Percentiles rank a stretch among this genome's conserved stretches.
These are phyloP conservation scores for Macrosiphum euphorbiae DNA, from an alignment of 2,888 invertebrate genomes.

Conservation along the genomic window DNA sequence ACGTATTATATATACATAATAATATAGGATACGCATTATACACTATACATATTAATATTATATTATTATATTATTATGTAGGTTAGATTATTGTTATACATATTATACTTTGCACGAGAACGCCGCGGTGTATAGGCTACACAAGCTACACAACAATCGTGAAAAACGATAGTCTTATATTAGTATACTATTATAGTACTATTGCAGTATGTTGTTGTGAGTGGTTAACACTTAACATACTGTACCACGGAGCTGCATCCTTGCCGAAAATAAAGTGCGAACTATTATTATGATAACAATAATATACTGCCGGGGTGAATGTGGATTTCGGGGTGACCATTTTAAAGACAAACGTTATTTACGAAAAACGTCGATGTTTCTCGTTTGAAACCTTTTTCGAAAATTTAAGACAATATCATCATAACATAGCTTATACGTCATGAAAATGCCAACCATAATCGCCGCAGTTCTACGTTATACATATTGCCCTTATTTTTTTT, in stretches of 20 bases:
- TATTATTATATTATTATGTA: neutral
- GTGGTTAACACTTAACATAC: constrained; percentile 15
- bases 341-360: neutral
- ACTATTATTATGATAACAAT: neutral
- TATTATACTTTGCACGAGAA: neutral
- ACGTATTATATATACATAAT: neutral
- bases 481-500: neutral
- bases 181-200: neutral
- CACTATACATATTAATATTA: neutral
- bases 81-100: neutral
- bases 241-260: neutral
- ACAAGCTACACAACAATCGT: neutral
- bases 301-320: neutral
- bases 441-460: neutral
- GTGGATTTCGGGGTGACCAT: neutral
- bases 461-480: neutral
- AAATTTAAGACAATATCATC: neutral
- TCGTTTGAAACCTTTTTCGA: neutral
- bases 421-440: neutral
- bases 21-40: neutral
- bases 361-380: neutral
- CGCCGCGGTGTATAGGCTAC: neutral
- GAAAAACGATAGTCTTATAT: constrained; percentile 24
- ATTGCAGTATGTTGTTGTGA: neutral
- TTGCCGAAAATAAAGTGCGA: neutral